Evolutionary conservation across 2,113 vertebrate genomes (phyloP), one percentile per base, ranked within the genome.

Genomic region (Oceanodroma tethys): DNA sequence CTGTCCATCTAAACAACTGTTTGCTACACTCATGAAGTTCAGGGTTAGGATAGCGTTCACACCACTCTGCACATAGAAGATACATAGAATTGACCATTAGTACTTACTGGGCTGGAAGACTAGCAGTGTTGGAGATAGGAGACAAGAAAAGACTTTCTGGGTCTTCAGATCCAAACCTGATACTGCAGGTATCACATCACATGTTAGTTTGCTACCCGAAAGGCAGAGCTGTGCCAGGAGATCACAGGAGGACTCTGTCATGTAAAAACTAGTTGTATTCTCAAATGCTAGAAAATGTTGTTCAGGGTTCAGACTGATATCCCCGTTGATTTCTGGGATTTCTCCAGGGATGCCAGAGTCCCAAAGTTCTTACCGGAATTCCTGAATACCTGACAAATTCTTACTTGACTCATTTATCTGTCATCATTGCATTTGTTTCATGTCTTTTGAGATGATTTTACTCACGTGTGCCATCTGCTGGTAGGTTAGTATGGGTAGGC

Each of bases 1-100:
- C 40, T 45, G 19, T 59, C n/a, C 1, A 0, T 32, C 56, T 48
- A 40, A 50, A 16, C 0, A 0, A 2, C 34, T 15, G 14, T 23
- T 45, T 0, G 6, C 32, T 5, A 0, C 29, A 2, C 11, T n/a
- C 1, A 25, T 0, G 2, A 22, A 40, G n/a, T 20, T 74, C 25
- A 18, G 68, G 11, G 27, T 14, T 18, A 10, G 55, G 14, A 16
- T 2, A 5, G 62, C 3, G 2, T 34, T 81, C 23, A 3, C 19
- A 1, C 29, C 19, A 5, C 48, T 59, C 16, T 56, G 48, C 56
- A 23, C 0, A 0, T 7, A 8, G 55, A 10, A 56, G n/a, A 26
- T 12, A 5, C 7, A 1, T 7, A 27, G 59, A 26, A 30, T 2
- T 30, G 22, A 47, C n/a, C 15, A 0, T 16, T 29, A 22, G 7